Conservation (phyloP, 2,797 vertebrate species). For the Acropternis orthonyx region DNA sequence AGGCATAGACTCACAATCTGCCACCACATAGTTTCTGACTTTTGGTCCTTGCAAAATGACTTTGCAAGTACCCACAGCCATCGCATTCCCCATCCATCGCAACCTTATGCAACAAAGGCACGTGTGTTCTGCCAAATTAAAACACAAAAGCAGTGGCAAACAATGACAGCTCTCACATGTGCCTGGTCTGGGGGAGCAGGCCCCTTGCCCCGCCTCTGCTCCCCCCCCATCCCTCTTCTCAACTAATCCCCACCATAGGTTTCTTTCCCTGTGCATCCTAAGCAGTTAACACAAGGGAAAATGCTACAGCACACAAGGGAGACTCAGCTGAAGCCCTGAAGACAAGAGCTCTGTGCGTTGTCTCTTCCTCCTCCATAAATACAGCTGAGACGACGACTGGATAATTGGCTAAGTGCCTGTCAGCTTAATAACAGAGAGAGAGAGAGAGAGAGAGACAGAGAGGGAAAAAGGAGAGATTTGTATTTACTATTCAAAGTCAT, state of each 20-base stretch:
- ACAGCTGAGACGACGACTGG: slow-evolving; percentile 56
- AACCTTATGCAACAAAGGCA: neutral
- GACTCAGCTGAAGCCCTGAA: slow-evolving; percentile 56
- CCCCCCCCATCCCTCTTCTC: neutral
- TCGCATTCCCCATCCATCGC: accelerated
- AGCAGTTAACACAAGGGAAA: slow-evolving; percentile 20
- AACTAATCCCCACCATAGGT: neutral
- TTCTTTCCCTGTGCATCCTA: slow-evolving; percentile 16
- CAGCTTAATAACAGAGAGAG: slow-evolving; percentile 59
- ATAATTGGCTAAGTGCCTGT: slow-evolving; percentile 71
- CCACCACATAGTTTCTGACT: neutral
- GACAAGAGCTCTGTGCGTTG: slow-evolving; percentile 42
- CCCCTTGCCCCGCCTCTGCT: neutral
- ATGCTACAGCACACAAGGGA: slow-evolving; percentile 28
- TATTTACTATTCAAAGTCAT: slow-evolving; percentile 64
- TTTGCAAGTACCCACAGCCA: neutral
- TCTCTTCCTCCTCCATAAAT: slow-evolving; percentile 64
- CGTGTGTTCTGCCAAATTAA: neutral
- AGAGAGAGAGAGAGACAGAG: neutral
- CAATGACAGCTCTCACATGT: neutral
- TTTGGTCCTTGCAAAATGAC: neutral
- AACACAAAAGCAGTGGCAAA: neutral
- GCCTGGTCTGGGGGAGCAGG: neutral
- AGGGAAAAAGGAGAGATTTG: slow-evolving; percentile 11
- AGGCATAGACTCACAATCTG: neutral